Base-by-base conservation (phyloP, 2,797 vertebrate species). In the Centroberyx gerrardi region DNA sequence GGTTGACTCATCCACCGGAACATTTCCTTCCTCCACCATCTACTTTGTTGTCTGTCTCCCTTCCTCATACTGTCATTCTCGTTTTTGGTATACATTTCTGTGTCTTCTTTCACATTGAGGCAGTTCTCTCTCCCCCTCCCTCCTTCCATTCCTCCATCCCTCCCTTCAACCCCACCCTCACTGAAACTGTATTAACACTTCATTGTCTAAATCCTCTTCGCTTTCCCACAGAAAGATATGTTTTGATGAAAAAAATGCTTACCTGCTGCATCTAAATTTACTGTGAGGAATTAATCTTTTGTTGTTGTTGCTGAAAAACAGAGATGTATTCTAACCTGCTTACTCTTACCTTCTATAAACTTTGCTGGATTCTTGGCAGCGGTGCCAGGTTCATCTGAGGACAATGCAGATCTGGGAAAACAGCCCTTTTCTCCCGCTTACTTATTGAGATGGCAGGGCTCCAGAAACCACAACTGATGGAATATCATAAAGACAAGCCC, bases 361-460 rank as follows among this genome's bases (percentile, higher is more conserved):
- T 79, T 90, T 72, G 87, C 87, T 67, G 89, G 90, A 83, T 89
- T 92, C 88, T 91, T 95, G 94, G 94, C 94, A 94, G 89, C n/a
- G 10, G 40, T 5, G 54, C 15, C 46, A 18, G 88, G 95, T 95
- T 95, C 94, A 93, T 87, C 80, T 78, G 87, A 93, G 95, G 95
- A 95, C 94, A 93, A 89, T 80, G 80, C 84, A 86, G 92, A 91
- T 90, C 92, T 92, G 90, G 90, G 92, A 94, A 92, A 92, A 88
- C 77, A 90, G 83, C 79, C 81, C 77, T 68, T 88, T 87, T 82
- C 83, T 85, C 82, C 83, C 81, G 86, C 92, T 91, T 93, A 84
- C 85, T 93, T 92, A 90, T 92, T 90, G 83, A 89, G 84, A 71
- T 93, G 91, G 93, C 89, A 28, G 38, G 2, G 18, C 61, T 93